Base-by-base conservation (phyloP, 2,888 invertebrate genomes). In the Nebria salina region DNA sequence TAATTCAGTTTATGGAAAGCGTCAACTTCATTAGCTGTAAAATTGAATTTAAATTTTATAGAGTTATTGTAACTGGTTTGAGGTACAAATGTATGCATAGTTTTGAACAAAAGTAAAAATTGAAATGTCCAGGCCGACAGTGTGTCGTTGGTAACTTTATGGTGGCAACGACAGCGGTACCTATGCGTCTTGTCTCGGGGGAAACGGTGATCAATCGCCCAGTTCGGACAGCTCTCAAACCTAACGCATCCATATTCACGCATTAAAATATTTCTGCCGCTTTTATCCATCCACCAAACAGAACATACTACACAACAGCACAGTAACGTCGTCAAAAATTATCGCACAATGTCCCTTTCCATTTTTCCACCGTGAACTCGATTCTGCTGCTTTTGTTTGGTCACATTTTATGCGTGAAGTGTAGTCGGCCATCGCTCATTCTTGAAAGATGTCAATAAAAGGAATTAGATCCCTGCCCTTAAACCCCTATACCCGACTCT, bases 151-250 rank as follows among this genome's bases (percentile, higher is more conserved):
- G 34, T 34, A 34, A 34, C 54, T 8, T 54, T 54, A 13, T 54
- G 11, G 54, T 54, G 8, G 54, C 54, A 8, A 54, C 54, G 8
- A 54, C 72, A n/a, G 72, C 7, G n/a, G 42, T 20, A n/a, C 20
- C 13, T 64, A 34, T 65, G 25, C 25, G 41, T 20, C 34, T 64
- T 20, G 73, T 15, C 80, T 83, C 82, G 78, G 82, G 72, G 84
- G 82, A 82, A 79, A 72, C 81, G 81, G 84, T 83, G 84, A 84
- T 84, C 84, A 84, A 84, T 84, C 84, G 83, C 83, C 81, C 70
- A 81, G 72, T 15, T 64, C 81, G 82, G 84, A 84, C 84, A 84
- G 84, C 83, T 84, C 82, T 65, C 73, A 72, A 75, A 74, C 79
- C 70, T 70, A 82, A 68, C 84, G 83, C 84, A 84, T 84, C 84